These are phyloP conservation scores for Neodon shergylaensis DNA, from an alignment of 2,113 vertebrate species.

Conservation along the genomic window DNA sequence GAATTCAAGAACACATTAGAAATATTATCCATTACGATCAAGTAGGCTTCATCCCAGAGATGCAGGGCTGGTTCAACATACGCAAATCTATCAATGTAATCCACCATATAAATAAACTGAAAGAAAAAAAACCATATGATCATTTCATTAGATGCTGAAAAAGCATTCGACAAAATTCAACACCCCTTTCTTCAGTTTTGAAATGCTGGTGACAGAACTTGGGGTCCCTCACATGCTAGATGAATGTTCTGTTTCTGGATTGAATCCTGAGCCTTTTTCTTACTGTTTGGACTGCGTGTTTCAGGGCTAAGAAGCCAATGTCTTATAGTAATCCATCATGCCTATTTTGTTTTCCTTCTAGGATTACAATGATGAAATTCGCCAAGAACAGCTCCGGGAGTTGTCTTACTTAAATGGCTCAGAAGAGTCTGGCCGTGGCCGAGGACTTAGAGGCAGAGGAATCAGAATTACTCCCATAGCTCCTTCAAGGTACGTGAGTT, in stretches of 20 bases:
- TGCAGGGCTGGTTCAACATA: too few species aligned
- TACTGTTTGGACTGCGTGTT: background rate
- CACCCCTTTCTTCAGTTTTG: background rate
- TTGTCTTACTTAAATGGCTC: conserved; percentile 97
- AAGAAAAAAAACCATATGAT: too few species aligned
- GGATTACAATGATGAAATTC: conserved; percentile 99
- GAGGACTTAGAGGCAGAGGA: conserved; percentile 90
- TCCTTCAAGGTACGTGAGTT: conserved; percentile 88
- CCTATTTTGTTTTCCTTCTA: conserved; percentile 79
- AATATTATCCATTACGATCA: too few species aligned
- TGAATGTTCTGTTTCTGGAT: background rate
- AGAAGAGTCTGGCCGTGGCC: conserved; percentile 93
- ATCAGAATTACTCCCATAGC: conserved; percentile 88
- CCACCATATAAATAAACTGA: too few species aligned
- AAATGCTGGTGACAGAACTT: background rate
- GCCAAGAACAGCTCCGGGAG: conserved; percentile 97
- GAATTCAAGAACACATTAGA: too few species aligned
- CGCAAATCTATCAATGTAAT: too few species aligned
- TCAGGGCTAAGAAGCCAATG: background rate
- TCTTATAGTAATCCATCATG: conserved; percentile 36
- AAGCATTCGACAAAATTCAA: too few species aligned
- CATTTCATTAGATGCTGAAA: too few species aligned
- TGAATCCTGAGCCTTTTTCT: background rate
- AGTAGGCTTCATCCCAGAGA: too few species aligned
- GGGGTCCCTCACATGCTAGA: background rate